A percentile compares a stretch with the other conserved stretches of the same genome.
These are phyloP conservation scores for Chaetura pelagica DNA, from an alignment of 2,113 vertebrate species.

Conservation along the genomic window DNA sequence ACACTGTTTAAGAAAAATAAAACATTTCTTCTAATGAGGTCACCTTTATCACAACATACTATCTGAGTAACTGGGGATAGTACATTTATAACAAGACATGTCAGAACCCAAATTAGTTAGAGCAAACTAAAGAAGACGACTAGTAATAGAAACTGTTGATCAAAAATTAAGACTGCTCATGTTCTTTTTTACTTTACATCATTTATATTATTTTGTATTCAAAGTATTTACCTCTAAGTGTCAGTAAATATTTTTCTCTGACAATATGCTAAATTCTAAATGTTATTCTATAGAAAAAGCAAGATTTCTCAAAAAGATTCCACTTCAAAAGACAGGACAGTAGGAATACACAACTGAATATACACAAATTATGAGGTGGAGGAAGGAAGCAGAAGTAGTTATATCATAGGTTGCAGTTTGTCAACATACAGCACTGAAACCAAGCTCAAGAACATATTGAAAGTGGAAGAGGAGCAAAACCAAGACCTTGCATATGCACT, in stretches of 20 bases:
- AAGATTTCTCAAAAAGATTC: not conserved
- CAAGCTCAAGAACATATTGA: not conserved
- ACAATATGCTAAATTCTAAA: not conserved
- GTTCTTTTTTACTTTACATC: not conserved
- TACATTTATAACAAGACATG: not conserved
- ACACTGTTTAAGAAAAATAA: slow-evolving; percentile 51
- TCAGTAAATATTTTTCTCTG: not conserved
- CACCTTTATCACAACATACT: slow-evolving; percentile 45
- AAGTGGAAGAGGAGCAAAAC: not conserved
- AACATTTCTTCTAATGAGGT: slow-evolving; percentile 62
- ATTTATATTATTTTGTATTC: not conserved
- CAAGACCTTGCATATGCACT: fast-evolving
- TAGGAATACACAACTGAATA: not conserved
- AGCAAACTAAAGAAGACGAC: not conserved
- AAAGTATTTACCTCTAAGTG: not conserved
- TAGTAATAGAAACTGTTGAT: not conserved
- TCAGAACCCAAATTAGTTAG: not conserved
- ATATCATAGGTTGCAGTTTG: not conserved
- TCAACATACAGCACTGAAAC: not conserved
- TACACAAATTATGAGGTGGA: not conserved
- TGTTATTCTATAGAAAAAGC: not conserved
- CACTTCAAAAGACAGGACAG: not conserved
- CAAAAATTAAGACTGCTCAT: not conserved
- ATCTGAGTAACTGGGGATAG: slow-evolving; percentile 4
- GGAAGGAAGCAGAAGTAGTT: not conserved